phyloP scores from a whole-genome alignment of 2,888 invertebrate species.

The Pocota personata region DNA sequence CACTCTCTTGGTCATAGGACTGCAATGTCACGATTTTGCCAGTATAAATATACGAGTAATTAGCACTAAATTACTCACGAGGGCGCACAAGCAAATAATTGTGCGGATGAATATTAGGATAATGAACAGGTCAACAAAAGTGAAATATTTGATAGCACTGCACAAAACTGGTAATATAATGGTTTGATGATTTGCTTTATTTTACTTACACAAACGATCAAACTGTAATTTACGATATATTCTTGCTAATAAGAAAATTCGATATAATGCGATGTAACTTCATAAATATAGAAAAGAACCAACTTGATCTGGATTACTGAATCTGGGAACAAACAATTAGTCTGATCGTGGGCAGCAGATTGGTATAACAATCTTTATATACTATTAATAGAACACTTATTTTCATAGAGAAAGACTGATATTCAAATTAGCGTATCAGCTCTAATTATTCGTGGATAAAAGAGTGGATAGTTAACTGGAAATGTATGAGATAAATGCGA shows the following conservation, averaged over 20 bases:
- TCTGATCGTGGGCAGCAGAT: neutral
- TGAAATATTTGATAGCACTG: neutral
- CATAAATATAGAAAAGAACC: neutral
- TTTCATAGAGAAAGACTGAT: neutral
- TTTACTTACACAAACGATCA: neutral
- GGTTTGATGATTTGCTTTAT: neutral
- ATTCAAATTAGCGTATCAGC: neutral
- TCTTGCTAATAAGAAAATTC: constrained; percentile 26
- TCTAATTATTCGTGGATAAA: neutral
- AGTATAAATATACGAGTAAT: constrained; percentile 15
- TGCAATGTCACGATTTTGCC: constrained; percentile 11
- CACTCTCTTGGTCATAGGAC: neutral
- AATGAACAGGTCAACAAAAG: neutral
- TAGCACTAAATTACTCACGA: constrained; percentile 28
- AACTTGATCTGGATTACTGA: neutral
- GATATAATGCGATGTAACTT: constrained; percentile 6
- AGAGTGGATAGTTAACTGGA: neutral
- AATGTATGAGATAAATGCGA: neutral
- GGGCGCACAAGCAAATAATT: neutral
- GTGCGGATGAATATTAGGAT: neutral
- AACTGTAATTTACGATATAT: neutral
- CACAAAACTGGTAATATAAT: neutral
- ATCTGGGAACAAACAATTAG: neutral
- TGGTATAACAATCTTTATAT: neutral
- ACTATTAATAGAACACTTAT: neutral